These are phyloP conservation scores for Atrina japonica DNA, from an alignment of 2,888 invertebrate species.

Conservation along the genomic window DNA sequence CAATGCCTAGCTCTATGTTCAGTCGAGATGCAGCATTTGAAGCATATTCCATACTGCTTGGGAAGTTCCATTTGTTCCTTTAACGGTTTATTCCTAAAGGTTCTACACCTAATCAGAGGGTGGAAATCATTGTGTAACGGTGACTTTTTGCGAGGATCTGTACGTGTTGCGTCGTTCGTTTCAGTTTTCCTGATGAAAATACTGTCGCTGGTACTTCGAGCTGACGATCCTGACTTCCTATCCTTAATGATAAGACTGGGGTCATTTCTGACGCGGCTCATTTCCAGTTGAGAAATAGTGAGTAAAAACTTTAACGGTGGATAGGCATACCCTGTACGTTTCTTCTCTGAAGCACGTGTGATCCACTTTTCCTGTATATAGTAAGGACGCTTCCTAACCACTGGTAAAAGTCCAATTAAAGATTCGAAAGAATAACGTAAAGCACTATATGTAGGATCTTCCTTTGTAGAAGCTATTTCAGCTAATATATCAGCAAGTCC, in stretches of 20 bases:
- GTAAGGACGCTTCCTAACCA: constrained; percentile 9
- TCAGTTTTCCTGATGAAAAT: background rate
- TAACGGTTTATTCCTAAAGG: constrained; percentile 13
- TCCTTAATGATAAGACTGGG: constrained; percentile 14
- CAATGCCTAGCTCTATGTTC: constrained; percentile 24
- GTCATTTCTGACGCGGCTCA: constrained; percentile 16
- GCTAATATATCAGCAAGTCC: constrained; percentile 6
- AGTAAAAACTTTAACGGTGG: constrained; percentile 30
- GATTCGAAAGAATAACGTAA: constrained; percentile 10
- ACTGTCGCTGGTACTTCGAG: background rate
- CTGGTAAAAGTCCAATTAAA: constrained; percentile 6
- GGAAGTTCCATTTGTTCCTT: constrained; percentile 7
- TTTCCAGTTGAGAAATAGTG: constrained; percentile 13
- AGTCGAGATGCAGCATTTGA: constrained; percentile 22
- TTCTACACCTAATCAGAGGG: constrained; percentile 25
- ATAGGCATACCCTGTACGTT: background rate
- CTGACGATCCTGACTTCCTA: background rate
- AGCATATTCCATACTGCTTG: constrained; percentile 10
- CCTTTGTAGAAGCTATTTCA: constrained; percentile 11
- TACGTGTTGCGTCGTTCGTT: background rate
- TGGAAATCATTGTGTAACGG: constrained; percentile 25
- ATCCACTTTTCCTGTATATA: constrained; percentile 23
- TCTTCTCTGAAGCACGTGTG: constrained; percentile 18
- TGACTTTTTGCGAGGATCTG: background rate
- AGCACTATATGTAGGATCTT: constrained; percentile 2